Evolutionary conservation across 2,888 invertebrate species (phyloP).

Genomic region (Phalera bucephala): DNA sequence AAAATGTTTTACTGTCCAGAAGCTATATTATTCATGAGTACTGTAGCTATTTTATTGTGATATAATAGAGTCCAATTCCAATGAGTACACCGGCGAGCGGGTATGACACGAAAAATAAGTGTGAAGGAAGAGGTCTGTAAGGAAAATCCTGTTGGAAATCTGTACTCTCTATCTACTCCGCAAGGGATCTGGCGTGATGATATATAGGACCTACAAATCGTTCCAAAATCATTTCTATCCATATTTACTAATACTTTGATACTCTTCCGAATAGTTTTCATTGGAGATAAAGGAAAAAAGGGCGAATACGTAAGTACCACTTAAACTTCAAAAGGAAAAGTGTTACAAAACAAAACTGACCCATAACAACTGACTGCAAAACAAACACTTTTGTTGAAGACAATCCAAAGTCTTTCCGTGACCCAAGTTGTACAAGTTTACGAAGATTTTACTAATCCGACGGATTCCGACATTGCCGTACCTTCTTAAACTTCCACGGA

Average conservation of each 20-base stretch:
- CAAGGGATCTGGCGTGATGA: no score
- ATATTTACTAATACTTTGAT: constrained; percentile 10
- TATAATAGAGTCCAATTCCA: no score
- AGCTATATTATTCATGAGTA: no score
- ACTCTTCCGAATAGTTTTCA: constrained; percentile 54
- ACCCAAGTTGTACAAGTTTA: constrained; percentile 28
- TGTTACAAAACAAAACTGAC: constrained; percentile 19
- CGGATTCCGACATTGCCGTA: constrained; percentile 35
- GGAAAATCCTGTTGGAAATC: no score
- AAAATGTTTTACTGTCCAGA: no score
- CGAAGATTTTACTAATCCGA: constrained; percentile 37
- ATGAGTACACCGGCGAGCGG: no score
- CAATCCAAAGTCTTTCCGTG: constrained; percentile 25
- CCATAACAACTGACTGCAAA: constrained; percentile 23
- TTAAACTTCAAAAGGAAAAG: constrained; percentile 5
- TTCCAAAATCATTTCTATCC: no score
- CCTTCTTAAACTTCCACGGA: constrained; percentile 25
- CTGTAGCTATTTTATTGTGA: no score
- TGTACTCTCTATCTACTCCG: no score
- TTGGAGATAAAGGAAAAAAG: constrained; percentile 56
- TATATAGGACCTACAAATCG: no score
- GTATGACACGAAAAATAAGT: no score
- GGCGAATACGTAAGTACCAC: constrained; percentile 53
- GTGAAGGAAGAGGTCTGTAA: no score
- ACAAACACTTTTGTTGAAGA: constrained; percentile 31